These are phyloP conservation scores for Tetraneura akinire DNA, from an alignment of 1,140 invertebrate genomes.

Conservation along the genomic window DNA sequence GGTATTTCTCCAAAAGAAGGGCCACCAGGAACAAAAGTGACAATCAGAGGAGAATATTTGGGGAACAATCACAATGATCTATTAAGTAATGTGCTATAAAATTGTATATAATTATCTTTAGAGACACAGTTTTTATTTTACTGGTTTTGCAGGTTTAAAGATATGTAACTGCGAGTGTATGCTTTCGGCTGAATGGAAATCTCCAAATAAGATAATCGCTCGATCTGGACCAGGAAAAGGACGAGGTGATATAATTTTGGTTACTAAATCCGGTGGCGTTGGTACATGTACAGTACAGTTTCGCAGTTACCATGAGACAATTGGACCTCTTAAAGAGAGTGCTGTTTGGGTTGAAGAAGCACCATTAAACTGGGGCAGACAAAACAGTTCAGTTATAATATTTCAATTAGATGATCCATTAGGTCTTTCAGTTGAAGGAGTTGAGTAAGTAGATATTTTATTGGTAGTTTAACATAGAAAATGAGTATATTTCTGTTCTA, in stretches of 20 bases:
- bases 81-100: constrained; percentile 76
- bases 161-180: constrained; percentile 96
- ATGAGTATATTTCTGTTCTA: neutral
- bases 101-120: too few species aligned
- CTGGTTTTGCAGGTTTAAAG: constrained; percentile 69
- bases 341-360: constrained; percentile 99
- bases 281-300: constrained; percentile 96
- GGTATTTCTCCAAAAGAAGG: constrained; percentile 98
- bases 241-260: constrained; percentile 93
- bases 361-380: constrained; percentile 75
- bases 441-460: constrained; percentile 66
- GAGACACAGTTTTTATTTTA: neutral
- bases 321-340: constrained; percentile 94
- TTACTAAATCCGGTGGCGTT: constrained; percentile 84
- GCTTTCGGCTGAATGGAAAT: constrained; percentile 96
- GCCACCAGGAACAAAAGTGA: constrained; percentile 92
- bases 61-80: constrained; percentile 83
- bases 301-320: constrained; percentile 80
- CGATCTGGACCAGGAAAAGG: constrained; percentile 91
- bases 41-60: constrained; percentile 93
- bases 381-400: constrained; percentile 79
- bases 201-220: constrained; percentile 94
- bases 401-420: constrained; percentile 91
- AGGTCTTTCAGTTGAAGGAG: constrained; percentile 90
- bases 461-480: neutral